These are phyloP conservation scores for Pangasianodon gigas DNA, from an alignment of 2,113 vertebrate genomes.

Conservation along the genomic window DNA sequence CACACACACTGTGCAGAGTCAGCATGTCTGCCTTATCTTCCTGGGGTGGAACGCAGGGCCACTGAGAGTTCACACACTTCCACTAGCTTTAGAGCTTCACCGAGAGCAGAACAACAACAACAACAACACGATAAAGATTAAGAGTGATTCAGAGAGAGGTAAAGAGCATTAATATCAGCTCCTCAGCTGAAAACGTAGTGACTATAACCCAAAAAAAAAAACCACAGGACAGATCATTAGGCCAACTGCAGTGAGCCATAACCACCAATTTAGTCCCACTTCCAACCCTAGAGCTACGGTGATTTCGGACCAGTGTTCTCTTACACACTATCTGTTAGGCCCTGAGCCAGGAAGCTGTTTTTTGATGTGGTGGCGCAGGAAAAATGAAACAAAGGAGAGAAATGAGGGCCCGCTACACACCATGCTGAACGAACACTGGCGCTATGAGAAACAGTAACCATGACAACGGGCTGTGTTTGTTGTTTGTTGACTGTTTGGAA, in stretches of 20 bases:
- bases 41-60: neutral
- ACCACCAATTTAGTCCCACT: constrained; percentile 14
- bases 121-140: neutral
- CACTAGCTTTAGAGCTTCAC: neutral
- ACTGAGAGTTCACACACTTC: constrained; percentile 31
- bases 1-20: constrained; percentile 17
- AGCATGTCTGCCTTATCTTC: constrained; percentile 12
- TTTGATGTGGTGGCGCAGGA: constrained; percentile 9
- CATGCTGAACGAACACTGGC: constrained; percentile 56
- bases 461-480: constrained; percentile 64
- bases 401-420: constrained; percentile 48
- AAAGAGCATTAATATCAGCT: neutral
- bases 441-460: constrained; percentile 53
- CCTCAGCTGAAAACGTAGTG: neutral
- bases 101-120: neutral
- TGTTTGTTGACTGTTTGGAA: constrained; percentile 65
- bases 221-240: constrained; percentile 7
- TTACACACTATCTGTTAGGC: constrained; percentile 37
- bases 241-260: neutral
- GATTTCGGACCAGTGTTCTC: neutral
- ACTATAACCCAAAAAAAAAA: neutral
- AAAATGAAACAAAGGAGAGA: constrained; percentile 47
- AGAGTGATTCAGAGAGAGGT: neutral
- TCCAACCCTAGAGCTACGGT: neutral
- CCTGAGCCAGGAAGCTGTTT: neutral